Percentiles rank a stretch among this genome's conserved stretches.
phyloP scores from a whole-genome alignment of 2,113 vertebrate genomes.

The Amblyornis subalaris region DNA sequence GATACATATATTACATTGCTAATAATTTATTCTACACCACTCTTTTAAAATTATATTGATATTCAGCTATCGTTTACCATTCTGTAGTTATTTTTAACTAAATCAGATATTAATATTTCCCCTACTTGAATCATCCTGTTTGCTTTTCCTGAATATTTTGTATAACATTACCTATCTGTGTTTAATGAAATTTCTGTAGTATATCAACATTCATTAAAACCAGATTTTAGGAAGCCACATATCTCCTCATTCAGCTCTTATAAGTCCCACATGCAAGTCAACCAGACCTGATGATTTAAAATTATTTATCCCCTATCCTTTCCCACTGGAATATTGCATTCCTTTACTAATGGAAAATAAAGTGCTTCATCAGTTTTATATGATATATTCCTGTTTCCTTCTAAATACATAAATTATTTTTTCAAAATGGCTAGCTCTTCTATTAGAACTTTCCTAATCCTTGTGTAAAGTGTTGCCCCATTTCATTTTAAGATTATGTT shows the following conservation, averaged over 20 bases:
- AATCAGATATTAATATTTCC: background rate
- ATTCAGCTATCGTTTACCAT: background rate
- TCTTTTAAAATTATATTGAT: background rate
- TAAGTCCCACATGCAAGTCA: background rate
- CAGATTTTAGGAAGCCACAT: background rate
- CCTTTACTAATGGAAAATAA: background rate
- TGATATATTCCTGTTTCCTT: background rate
- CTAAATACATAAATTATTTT: background rate
- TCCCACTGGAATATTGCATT: background rate
- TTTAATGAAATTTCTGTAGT: background rate
- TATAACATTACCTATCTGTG: background rate
- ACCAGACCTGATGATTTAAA: background rate
- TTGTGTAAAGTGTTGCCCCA: background rate
- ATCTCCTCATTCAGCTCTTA: background rate
- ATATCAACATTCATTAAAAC: background rate
- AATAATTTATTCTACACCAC: background rate
- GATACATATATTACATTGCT: background rate
- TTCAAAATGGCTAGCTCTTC: background rate
- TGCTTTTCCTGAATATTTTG: background rate
- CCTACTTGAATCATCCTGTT: background rate
- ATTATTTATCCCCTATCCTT: background rate
- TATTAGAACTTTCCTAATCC: background rate
- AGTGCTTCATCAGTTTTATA: background rate
- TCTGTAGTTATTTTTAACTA: background rate
- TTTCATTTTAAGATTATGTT: background rate